phyloP scores from a whole-genome alignment of 2,113 vertebrate species.

The Chunga burmeisteri region DNA sequence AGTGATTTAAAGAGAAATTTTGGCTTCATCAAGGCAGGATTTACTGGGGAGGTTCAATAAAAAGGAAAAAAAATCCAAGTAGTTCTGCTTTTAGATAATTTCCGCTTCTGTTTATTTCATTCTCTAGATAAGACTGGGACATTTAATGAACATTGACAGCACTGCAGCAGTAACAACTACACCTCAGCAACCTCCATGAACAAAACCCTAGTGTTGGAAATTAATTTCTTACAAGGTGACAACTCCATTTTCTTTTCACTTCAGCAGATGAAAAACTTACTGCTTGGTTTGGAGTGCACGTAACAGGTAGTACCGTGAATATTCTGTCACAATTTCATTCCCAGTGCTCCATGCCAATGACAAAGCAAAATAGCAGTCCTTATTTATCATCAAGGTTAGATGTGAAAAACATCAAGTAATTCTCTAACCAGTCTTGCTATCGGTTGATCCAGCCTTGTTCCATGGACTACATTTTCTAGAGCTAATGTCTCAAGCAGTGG shows the following conservation, averaged over 20 bases:
- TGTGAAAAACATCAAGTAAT: neutral
- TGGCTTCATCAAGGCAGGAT: neutral
- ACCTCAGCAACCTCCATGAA: neutral
- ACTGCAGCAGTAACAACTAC: neutral
- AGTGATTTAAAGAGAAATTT: neutral
- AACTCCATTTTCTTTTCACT: neutral
- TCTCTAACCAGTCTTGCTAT: neutral
- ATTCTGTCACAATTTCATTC: neutral
- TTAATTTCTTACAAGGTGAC: conserved; percentile 1
- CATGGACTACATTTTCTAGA: neutral
- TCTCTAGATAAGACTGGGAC: neutral
- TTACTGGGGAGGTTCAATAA: neutral
- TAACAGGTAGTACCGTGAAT: neutral
- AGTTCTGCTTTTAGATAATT: neutral
- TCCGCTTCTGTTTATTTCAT: conserved; percentile 9
- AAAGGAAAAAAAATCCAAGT: neutral
- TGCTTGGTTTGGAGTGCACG: neutral
- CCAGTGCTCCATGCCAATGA: neutral
- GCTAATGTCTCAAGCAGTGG: neutral
- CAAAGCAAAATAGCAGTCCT: neutral
- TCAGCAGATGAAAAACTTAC: neutral
- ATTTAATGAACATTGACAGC: conserved; percentile 9
- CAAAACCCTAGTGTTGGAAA: neutral
- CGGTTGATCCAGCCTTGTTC: neutral
- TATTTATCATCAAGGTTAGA: neutral